Base-by-base conservation (phyloP, 2,797 vertebrate species). In the Myoxocephalus aenaeus region DNA sequence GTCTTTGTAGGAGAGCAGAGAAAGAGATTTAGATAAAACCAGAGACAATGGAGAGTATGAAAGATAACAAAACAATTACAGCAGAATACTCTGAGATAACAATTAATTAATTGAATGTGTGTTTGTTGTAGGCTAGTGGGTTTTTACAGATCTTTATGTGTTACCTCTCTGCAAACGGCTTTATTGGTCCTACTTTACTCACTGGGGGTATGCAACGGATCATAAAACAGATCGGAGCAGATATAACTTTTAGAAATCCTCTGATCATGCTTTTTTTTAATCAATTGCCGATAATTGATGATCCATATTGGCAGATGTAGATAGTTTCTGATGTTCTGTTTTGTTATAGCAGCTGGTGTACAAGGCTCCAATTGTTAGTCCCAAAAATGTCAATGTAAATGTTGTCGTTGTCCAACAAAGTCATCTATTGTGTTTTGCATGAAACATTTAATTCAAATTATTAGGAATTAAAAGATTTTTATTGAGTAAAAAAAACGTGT, bases 11-110 rank as follows among this genome's bases (percentile, higher is more conserved):
- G 3, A 53, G 27, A 53, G 27, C 22, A 71, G 25, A 65, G 58
- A 56, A 67, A 38, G 53, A 14, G n/a, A 70, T 61, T 48, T 29
- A 71, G 78, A 86, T 79, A 70, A 79, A 79, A 80, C 42, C 32
- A 62, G 38, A 66, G 44, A 63, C 32, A 65, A 58, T 61, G 17
- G 15, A 66, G 42, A 53, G 8, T 62, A n/a, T 75, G 12, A 62
- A 56, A 63, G 53, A 75, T 75, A 68, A 82, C 32, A 58, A 53
- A 51, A 75, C 57, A 70, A 77, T 79, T 62, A 79, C 50, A 65
- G n/a, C 38, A 42, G 32, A 22, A 71, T 54, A 3, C 13, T 34
- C 4, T 44, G 22, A 69, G 61, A 84, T 70, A 42, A 44, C 22
- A 73, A 32, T 59, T 32, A 22, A 66, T 66, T 74, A 44, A 69